Evolutionary conservation across 2,888 invertebrate genomes (phyloP), one percentile per base, ranked within the genome.

Genomic region (Brachylomia viminalis): DNA sequence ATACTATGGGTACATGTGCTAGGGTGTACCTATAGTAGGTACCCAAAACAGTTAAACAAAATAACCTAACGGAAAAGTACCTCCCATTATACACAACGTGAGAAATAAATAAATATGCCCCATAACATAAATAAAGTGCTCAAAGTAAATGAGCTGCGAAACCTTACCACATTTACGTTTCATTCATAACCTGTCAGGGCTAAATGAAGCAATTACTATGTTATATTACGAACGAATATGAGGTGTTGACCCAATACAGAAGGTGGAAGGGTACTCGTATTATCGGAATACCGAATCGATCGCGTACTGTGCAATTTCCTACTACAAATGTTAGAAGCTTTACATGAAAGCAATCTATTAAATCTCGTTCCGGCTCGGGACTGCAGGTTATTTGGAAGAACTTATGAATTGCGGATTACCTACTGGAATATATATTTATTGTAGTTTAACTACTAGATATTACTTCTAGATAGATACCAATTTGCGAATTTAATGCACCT

Each of bases 261-360:
- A 74, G 72, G 77, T 66, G 67, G 75, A 72, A 11, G 23, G 11
- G 33, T 54, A n/a, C n/a, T n/a, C n/a, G n/a, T n/a, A 86, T 78
- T 82, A 84, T 80, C 84, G 64, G 72, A 80, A 80, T 77, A 72
- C 74, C 80, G 45, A 80, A 82, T 77, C 83, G 69, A 81, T 77
- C 79, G 80, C 71, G 72, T 85, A 78, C 83, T 84, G 81, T 91
- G 88, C 88, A 88, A 90, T 90, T 90, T 90, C 90, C 91, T 87
- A 86, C 86, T 86, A 83, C 86, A 85, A 86, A 86, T 82, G 87
- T 82, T 85, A 71, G 78, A 87, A 87, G 87, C 89, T 87, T 89
- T 88, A 83, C 79, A 78, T 86, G 84, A 88, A 91, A 90, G 89
- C 87, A 90, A 86, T 91, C 88, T 89, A 88, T 89, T 85, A 85